phyloP scores from a whole-genome alignment of 1,140 invertebrate species.

The Habropoda laboriosa region DNA sequence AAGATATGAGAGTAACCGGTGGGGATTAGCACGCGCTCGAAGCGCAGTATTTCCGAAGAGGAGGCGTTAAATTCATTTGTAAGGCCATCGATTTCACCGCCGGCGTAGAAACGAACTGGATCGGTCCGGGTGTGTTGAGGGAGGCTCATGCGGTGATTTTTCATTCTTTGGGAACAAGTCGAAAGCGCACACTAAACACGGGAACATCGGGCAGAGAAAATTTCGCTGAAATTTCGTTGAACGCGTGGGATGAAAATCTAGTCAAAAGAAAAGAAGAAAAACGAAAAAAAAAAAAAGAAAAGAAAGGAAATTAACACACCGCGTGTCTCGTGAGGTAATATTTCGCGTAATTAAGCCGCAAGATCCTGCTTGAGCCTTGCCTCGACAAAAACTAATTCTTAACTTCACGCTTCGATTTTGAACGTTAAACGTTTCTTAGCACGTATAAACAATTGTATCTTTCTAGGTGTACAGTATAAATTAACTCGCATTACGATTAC shows the following conservation, averaged over 20 bases:
- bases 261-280: constrained; percentile 52
- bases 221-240: constrained; percentile 13
- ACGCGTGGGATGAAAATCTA: constrained; percentile 44
- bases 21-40: not conserved
- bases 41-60: constrained; percentile 13
- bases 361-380: constrained; percentile 21
- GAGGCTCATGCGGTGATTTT: constrained; percentile 39
- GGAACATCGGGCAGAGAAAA: constrained; percentile 21
- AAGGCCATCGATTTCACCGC: not conserved
- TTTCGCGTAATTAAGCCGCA: constrained; percentile 27
- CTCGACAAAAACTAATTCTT: not conserved
- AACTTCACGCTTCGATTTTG: constrained; percentile 34
- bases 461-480: constrained; percentile 23
- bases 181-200: constrained; percentile 49
- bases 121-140: no score
- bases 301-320: not conserved
- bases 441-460: constrained; percentile 14
- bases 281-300: constrained; percentile 28
- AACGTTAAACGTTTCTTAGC: constrained; percentile 12
- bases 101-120: constrained; percentile 4
- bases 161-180: constrained; percentile 51
- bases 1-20: not conserved
- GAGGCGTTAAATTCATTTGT: constrained; percentile 21
- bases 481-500: not conserved
- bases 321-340: constrained; percentile 26